A percentile compares a stretch with the other conserved stretches of the same genome.
Conservation (phyloP, 2,888 invertebrate genomes). For the Drosophila pegasa region DNA sequence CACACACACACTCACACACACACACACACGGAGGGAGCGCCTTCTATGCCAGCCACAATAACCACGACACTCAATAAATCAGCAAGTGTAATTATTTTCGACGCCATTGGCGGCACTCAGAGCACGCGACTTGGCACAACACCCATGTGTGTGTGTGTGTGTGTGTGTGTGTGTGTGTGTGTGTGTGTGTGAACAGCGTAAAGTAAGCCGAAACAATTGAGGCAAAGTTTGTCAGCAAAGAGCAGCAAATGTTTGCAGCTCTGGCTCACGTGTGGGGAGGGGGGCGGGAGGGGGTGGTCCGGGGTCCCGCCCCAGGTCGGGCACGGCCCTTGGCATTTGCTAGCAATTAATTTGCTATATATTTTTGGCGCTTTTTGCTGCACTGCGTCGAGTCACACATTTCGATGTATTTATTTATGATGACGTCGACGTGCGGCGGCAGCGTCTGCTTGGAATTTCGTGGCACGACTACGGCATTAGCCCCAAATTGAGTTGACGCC, state of each 20-base stretch:
- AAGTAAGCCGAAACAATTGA: slow-evolving; percentile 32
- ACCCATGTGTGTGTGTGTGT: no score
- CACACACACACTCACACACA: slow-evolving; percentile 1
- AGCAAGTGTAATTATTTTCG: slow-evolving; percentile 76
- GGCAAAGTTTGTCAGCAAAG: slow-evolving; percentile 57
- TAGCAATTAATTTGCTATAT: slow-evolving; percentile 52
- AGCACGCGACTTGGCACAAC: slow-evolving; percentile 40
- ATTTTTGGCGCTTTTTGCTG: slow-evolving; percentile 44
- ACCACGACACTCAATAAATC: slow-evolving; percentile 74
- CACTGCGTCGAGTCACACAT: slow-evolving; percentile 59
- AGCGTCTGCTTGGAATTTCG: slow-evolving; percentile 29
- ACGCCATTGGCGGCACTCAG: slow-evolving; percentile 59
- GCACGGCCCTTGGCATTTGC: slow-evolving; percentile 18
- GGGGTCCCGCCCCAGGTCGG: no score
- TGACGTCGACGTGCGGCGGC: slow-evolving; percentile 28
- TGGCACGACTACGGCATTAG: slow-evolving; percentile 40
- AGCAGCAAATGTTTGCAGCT: slow-evolving; percentile 20
- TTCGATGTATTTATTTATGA: slow-evolving; percentile 38
- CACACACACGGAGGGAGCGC: slow-evolving; percentile 36
- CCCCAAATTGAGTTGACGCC: slow-evolving; percentile 48
- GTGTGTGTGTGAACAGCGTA: background rate
- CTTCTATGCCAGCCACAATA: slow-evolving; percentile 31
- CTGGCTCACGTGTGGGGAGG: slow-evolving; percentile 18
- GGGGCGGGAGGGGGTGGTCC: no score
- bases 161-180: no score